phyloP scores from a whole-genome alignment of 2,888 invertebrate species.

The Chymomyza amoena region DNA sequence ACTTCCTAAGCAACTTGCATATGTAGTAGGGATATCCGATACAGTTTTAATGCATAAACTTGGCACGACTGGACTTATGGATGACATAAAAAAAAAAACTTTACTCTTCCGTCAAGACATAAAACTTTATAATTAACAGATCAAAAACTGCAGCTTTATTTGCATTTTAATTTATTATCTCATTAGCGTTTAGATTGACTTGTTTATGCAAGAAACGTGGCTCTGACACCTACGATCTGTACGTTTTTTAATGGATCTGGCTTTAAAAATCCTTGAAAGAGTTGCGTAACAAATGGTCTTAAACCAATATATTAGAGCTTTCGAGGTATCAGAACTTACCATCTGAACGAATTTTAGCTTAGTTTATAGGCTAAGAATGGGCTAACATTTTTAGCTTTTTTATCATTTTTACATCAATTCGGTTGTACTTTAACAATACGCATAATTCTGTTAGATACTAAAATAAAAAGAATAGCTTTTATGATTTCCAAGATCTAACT shows the following conservation, averaged over 20 bases:
- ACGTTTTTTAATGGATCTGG: not conserved
- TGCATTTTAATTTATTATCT: slow-evolving; percentile 38
- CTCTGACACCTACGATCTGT: not conserved
- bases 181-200: slow-evolving; percentile 13
- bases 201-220: not conserved
- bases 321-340: too few relatives aligned
- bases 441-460: too few relatives aligned
- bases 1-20: not conserved
- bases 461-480: too few relatives aligned
- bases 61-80: slow-evolving; percentile 30
- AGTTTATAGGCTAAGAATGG: too few relatives aligned
- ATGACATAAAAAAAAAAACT: slow-evolving; percentile 47
- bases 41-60: not conserved
- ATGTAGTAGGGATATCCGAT: not conserved
- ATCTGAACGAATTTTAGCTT: too few relatives aligned
- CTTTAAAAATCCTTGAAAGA: not conserved
- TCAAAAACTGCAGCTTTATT: slow-evolving; percentile 54
- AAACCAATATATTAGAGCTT: too few relatives aligned
- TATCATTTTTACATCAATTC: too few relatives aligned
- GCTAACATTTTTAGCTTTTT: too few relatives aligned
- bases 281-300: too few relatives aligned
- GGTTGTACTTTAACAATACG: too few relatives aligned
- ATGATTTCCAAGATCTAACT: too few relatives aligned
- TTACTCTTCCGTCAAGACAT: slow-evolving; percentile 36
- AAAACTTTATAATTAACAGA: slow-evolving; percentile 45